These are phyloP conservation scores for Ametastegia equiseti DNA, from an alignment of 2,888 invertebrate species.

Conservation along the genomic window DNA sequence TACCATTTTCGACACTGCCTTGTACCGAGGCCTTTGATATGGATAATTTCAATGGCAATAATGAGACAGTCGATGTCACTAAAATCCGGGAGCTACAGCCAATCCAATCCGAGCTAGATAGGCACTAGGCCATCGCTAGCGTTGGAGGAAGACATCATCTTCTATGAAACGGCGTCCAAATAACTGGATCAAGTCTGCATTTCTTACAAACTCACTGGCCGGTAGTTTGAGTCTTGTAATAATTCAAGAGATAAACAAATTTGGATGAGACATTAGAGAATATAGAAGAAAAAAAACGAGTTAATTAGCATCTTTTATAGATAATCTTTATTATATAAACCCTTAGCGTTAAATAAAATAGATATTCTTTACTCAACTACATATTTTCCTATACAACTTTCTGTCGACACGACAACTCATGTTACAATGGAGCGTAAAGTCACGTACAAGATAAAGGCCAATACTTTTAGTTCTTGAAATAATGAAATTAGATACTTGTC, in stretches of 20 bases:
- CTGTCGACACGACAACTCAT: not conserved
- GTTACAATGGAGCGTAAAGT: not conserved
- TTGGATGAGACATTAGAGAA: not conserved
- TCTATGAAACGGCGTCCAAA: not conserved
- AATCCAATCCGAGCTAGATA: too few relatives aligned
- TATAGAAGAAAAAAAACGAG: not conserved
- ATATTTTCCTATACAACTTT: constrained; percentile 2
- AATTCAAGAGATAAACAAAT: not conserved
- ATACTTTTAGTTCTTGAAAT: not conserved
- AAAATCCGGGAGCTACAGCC: too few relatives aligned
- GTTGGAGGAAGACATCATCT: too few relatives aligned
- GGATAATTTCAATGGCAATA: too few relatives aligned
- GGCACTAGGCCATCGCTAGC: too few relatives aligned
- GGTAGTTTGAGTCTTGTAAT: not conserved
- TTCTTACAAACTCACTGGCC: not conserved
- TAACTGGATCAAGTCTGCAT: not conserved
- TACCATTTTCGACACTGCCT: too few relatives aligned
- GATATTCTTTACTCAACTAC: constrained; percentile 63
- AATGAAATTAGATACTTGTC: not conserved
- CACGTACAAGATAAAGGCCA: not conserved
- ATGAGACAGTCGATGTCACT: too few relatives aligned
- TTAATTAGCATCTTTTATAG: constrained; percentile 36
- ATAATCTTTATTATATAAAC: constrained; percentile 61
- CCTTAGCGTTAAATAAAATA: constrained; percentile 66
- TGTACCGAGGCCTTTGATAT: too few relatives aligned